Conservation (phyloP, 2,113 vertebrate species). For the Nanorana parkeri region DNA sequence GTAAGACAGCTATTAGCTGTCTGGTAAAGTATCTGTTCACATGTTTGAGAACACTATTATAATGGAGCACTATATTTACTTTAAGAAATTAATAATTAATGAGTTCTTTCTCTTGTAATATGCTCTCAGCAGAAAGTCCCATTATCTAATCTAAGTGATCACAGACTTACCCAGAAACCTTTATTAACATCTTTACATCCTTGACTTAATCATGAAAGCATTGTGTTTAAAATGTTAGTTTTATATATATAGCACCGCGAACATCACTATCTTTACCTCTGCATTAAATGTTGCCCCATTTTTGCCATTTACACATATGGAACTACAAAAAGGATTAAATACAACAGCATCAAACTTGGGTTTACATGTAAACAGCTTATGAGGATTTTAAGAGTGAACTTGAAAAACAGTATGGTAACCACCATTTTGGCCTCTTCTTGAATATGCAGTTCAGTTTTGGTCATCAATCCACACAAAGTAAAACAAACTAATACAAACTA, state of each 20-base stretch:
- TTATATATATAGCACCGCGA: conserved; percentile 45
- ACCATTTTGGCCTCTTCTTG: too few relatives aligned
- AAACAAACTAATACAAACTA: too few relatives aligned
- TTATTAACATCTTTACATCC: conserved; percentile 58
- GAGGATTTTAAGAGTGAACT: too few relatives aligned
- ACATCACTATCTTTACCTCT: conserved; percentile 54
- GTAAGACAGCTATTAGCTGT: conserved; percentile 33
- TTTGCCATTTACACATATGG: too few relatives aligned
- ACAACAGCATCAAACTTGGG: too few relatives aligned
- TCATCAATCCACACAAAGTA: too few relatives aligned
- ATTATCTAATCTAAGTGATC: conserved; percentile 60
- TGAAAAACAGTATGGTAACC: too few relatives aligned
- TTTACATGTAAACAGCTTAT: too few relatives aligned
- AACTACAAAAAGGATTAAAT: too few relatives aligned
- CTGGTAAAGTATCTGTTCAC: conserved; percentile 46
- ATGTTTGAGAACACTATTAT: conserved; percentile 51
- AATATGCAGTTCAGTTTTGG: too few relatives aligned
- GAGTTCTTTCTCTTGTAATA: conserved; percentile 46
- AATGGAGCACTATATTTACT: conserved; percentile 58
- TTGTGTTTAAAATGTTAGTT: conserved; percentile 36
- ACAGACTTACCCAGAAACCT: conserved; percentile 56
- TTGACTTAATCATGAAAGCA: conserved; percentile 57
- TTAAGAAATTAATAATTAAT: conserved; percentile 56
- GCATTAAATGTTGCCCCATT: too few relatives aligned
- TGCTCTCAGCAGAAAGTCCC: conserved; percentile 48